Conservation (phyloP, 2,797 vertebrate genomes). For the Pteropus rufus region DNA sequence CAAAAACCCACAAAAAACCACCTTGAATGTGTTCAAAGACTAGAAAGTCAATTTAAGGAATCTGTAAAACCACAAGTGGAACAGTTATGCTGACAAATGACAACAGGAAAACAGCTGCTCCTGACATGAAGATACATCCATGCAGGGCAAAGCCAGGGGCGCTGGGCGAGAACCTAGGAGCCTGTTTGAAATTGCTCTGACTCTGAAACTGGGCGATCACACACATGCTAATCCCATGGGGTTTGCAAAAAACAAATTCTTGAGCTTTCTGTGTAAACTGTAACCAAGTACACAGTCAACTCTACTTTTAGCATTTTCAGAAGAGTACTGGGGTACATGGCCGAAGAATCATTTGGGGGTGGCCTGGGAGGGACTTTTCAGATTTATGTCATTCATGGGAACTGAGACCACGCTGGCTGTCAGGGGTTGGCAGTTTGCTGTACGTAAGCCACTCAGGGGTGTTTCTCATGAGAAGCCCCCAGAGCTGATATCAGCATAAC, state of each 20-base stretch:
- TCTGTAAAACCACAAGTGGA: not conserved
- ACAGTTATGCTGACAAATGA: not conserved
- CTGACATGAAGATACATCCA: not conserved
- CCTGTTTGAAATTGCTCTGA: not conserved
- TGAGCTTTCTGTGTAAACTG: not conserved
- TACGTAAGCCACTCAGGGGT: not conserved
- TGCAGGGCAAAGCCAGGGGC: not conserved
- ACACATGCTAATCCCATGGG: fast-evolving
- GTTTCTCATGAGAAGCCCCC: not conserved
- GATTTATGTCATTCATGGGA: not conserved
- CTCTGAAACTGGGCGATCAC: not conserved
- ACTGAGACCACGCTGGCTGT: not conserved
- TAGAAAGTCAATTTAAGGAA: not conserved
- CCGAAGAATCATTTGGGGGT: not conserved
- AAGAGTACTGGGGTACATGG: not conserved
- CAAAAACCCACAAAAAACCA: not conserved
- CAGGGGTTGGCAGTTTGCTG: not conserved
- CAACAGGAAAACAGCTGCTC: not conserved
- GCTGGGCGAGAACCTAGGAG: fast-evolving
- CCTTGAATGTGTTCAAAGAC: not conserved
- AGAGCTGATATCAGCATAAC: conserved; percentile 10
- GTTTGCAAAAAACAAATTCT: not conserved
- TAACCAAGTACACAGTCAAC: not conserved
- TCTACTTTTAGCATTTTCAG: not conserved
- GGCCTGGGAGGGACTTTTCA: not conserved